These are phyloP conservation scores for Linhomoeus sp. DNA, from an alignment of 2,888 invertebrate genomes.

Conservation along the genomic window DNA sequence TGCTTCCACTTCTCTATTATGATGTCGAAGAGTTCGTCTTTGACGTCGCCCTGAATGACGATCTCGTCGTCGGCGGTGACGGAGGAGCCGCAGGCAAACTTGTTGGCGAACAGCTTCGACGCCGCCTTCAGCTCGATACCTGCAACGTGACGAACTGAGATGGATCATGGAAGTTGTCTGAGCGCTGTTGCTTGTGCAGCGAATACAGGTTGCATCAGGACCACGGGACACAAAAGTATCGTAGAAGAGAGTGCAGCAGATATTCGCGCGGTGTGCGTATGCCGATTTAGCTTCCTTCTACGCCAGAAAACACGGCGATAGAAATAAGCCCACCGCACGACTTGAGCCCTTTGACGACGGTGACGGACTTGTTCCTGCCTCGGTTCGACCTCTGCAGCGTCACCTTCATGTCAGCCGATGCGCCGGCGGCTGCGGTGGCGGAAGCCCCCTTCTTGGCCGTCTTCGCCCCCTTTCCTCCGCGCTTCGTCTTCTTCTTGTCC, in stretches of 20 bases:
- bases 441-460: conserved; percentile 40
- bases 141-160: conserved; percentile 34
- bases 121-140: conserved; percentile 94
- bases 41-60: conserved; percentile 95
- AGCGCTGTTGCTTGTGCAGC: too few species aligned
- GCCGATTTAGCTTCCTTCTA: too few species aligned
- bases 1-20: conserved; percentile 89
- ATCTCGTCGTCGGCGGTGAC: conserved; percentile 98
- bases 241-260: too few species aligned
- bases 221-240: too few species aligned
- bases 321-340: conserved; percentile 51
- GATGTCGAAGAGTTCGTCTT: conserved; percentile 90
- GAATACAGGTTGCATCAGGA: too few species aligned
- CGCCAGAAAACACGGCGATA: too few species aligned
- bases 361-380: conserved; percentile 95
- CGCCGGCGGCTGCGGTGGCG: conserved; percentile 51
- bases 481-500: conserved; percentile 54
- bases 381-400: conserved; percentile 44
- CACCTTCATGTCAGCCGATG: conserved; percentile 29
- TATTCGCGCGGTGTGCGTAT: too few species aligned
- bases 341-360: conserved; percentile 81
- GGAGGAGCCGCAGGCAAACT: conserved; percentile 96
- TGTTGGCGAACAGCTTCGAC: conserved; percentile 86
- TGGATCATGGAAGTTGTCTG: too few species aligned
- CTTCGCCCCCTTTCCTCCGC: conserved; percentile 74